Evolutionary conservation across 2,888 invertebrate genomes (phyloP), one percentile per base, ranked within the genome.

Genomic region (Drosophila anomelani): DNA sequence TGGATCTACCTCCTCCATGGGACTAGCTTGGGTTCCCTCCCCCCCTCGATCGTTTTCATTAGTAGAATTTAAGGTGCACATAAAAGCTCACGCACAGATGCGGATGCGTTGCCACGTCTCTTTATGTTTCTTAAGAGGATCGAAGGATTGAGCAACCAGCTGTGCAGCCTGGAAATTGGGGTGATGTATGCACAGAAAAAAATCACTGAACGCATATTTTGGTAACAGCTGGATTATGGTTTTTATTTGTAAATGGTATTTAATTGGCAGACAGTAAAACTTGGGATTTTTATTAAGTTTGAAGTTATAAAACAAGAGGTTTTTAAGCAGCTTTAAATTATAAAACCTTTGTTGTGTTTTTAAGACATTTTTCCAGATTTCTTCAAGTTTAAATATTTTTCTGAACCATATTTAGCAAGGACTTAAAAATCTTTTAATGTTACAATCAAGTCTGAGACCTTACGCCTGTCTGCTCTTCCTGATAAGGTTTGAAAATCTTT

Each of bases 21-120:
- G 23, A 38, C 29, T 29, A 54, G 26, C 43, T 51, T n/a, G 34
- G 38, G 29, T 15, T 32, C 34, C 32, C 20, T 20, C 26, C 4
- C 4, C 5, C 62, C 43, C 46, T 46, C 44, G 36, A 36, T 41
- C 47, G 38, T 58, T 79, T 83, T 83, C 78, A 83, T 85, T 78
- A 70, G 62, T 46, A 71, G 70, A 76, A 66, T 78, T 74, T 76
- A 80, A 85, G 85, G 76, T 76, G 85, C 82, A 82, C 85, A 85
- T 85, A 88, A 84, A 81, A 78, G 72, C 63, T 67, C 73, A 56
- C 74, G 69, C 55, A 66, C 64, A 61, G 58, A 57, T 61, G 56
- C 64, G 46, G 44, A 61, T 32, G 56, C 54, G 49, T 64, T 67
- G 46, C 38, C 61, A 51, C 23, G 34, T 29, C 39, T 46, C 47